Evolutionary conservation across 2,888 invertebrate genomes (phyloP).

Genomic region (Leucoptera coffeella): DNA sequence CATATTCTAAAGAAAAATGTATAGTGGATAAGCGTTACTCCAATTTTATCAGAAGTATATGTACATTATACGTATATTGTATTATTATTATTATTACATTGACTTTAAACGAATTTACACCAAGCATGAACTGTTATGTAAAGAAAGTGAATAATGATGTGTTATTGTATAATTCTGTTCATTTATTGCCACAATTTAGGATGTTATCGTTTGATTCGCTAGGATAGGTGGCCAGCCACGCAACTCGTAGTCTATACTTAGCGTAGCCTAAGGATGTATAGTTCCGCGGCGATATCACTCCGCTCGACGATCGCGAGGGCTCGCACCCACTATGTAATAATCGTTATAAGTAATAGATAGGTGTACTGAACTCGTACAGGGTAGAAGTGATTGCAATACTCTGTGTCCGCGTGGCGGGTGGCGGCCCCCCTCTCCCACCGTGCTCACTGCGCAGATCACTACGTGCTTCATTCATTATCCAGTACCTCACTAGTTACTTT

Average conservation of each 20-base stretch:
- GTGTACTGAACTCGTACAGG: slow-evolving; percentile 48
- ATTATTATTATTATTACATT: slow-evolving; percentile 35
- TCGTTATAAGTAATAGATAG: slow-evolving; percentile 25
- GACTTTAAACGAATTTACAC: slow-evolving; percentile 44
- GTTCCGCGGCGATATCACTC: slow-evolving; percentile 15
- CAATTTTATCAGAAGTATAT: slow-evolving; percentile 45
- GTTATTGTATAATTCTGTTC: slow-evolving; percentile 41
- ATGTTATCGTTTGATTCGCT: slow-evolving; percentile 40
- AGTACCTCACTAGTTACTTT: too few species aligned
- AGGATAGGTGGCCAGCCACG: slow-evolving; percentile 43
- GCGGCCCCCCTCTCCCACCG: too few species aligned
- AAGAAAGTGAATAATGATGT: slow-evolving; percentile 17
- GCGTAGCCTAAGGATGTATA: too few species aligned
- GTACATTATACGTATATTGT: slow-evolving; percentile 1
- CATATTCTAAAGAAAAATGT: slow-evolving; percentile 42
- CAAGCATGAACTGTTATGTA: too few species aligned
- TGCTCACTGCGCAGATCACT: too few species aligned
- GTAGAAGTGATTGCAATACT: slow-evolving; percentile 46
- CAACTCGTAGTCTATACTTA: slow-evolving; percentile 33
- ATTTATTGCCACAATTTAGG: slow-evolving; percentile 41
- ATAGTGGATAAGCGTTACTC: slow-evolving; percentile 48
- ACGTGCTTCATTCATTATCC: too few species aligned
- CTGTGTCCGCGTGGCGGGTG: slow-evolving; percentile 41
- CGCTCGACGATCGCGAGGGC: slow-evolving; percentile 16
- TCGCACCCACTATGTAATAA: slow-evolving; percentile 19